These are phyloP conservation scores for Enteromius thamalakanensis DNA, from an alignment of 2,797 vertebrate genomes.

Conservation along the genomic window DNA sequence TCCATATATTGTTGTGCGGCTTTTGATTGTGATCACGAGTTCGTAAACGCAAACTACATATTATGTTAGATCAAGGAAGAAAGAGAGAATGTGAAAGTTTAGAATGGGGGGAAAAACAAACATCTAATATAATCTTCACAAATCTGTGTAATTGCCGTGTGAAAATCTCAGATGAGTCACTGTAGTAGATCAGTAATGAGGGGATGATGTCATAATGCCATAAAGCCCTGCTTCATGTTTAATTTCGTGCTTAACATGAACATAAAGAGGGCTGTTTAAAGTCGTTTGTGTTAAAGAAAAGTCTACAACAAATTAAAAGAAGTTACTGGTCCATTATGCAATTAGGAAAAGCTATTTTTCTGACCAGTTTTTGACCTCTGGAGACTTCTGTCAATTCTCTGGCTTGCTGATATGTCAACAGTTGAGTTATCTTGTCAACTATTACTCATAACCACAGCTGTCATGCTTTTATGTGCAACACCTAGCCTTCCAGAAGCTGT, in stretches of 20 bases:
- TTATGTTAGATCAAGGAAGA: conserved; percentile 11
- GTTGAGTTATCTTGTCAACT: neutral
- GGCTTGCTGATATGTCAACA: neutral
- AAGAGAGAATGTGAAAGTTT: conserved; percentile 44
- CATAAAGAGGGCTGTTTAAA: neutral
- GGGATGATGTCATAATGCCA: neutral
- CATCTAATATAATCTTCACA: conserved; percentile 62
- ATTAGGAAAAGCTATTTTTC: neutral
- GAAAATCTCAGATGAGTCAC: conserved; percentile 67
- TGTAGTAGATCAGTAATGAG: conserved; percentile 57
- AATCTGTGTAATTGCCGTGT: conserved; percentile 72
- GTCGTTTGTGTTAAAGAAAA: neutral
- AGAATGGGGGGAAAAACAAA: conserved; percentile 34
- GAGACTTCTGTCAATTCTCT: neutral
- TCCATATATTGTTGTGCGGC: neutral
- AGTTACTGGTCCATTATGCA: neutral
- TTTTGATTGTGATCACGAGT: neutral
- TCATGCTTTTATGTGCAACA: conserved; percentile 49
- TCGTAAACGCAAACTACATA: neutral
- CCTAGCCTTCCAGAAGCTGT: conserved; percentile 27
- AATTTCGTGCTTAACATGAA: neutral
- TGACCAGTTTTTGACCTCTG: neutral
- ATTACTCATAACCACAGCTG: neutral
- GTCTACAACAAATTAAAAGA: neutral
- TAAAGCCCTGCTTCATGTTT: neutral